Conservation (phyloP, 2,113 vertebrate genomes). For the Machaerirhynchus nigripectus region DNA sequence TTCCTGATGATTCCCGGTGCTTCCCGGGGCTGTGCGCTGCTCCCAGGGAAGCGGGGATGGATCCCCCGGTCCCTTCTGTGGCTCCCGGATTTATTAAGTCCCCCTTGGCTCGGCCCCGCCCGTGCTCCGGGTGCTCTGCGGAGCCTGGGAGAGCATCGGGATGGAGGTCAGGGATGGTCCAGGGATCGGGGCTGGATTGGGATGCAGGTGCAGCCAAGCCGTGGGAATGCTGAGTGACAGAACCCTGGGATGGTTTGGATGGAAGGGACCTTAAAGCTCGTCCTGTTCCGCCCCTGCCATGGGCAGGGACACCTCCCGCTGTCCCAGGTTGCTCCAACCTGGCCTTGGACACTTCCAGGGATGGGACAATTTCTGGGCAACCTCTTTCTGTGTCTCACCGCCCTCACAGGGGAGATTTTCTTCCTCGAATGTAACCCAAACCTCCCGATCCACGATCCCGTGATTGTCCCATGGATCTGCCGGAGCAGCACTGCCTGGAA, state of each 20-base stretch:
- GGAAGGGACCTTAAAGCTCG: not conserved
- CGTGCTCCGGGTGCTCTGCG: not conserved
- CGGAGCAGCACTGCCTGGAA: not conserved
- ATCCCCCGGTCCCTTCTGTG: fast-evolving
- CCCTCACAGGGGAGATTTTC: not conserved
- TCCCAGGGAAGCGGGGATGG: too few relatives aligned
- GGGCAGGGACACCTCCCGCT: not conserved
- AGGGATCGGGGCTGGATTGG: not conserved
- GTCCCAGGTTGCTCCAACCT: not conserved
- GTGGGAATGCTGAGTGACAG: not conserved
- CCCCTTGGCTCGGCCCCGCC: not conserved
- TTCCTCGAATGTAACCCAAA: not conserved
- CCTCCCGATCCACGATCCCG: fast-evolving
- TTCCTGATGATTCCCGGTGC: not conserved
- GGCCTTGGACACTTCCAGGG: not conserved
- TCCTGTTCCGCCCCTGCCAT: not conserved
- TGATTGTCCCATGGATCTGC: not conserved
- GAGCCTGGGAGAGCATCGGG: too few relatives aligned
- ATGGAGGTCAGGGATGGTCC: not conserved
- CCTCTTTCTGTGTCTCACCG: not conserved
- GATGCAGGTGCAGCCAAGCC: not conserved
- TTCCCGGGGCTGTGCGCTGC: not conserved
- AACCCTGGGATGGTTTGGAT: not conserved
- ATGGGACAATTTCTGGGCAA: not conserved
- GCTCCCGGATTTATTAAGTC: not conserved